Percentiles rank a stretch among this genome's conserved stretches.
phyloP scores from a whole-genome alignment of 2,888 invertebrate genomes.

The Harpalus rufipes region DNA sequence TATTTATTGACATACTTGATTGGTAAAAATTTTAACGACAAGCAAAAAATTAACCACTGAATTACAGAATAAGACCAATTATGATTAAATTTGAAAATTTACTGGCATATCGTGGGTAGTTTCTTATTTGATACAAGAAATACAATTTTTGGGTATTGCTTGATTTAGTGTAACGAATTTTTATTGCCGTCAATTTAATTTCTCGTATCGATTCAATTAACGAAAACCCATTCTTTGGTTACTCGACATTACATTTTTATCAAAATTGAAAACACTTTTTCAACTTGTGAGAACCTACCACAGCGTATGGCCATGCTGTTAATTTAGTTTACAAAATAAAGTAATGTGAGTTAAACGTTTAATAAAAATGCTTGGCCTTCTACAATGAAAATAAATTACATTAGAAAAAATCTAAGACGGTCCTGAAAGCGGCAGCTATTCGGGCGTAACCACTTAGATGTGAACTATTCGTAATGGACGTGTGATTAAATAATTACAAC shows the following conservation, averaged over 20 bases:
- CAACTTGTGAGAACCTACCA: background rate
- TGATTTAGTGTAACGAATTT: background rate
- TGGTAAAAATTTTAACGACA: too few relatives aligned
- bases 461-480: slow-evolving; percentile 51
- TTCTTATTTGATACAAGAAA: too few relatives aligned
- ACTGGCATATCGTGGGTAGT: too few relatives aligned
- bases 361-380: background rate
- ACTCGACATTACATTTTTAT: background rate
- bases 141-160: too few relatives aligned
- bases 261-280: background rate
- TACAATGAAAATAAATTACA: slow-evolving; percentile 24
- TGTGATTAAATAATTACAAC: slow-evolving; percentile 58
- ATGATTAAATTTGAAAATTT: too few relatives aligned
- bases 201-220: background rate
- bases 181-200: background rate
- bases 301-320: background rate
- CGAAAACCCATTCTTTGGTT: too few relatives aligned
- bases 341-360: background rate
- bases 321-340: background rate
- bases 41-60: too few relatives aligned
- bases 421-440: slow-evolving; percentile 51
- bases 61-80: too few relatives aligned
- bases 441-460: slow-evolving; percentile 42
- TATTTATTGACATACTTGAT: too few relatives aligned
- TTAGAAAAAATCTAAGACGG: slow-evolving; percentile 6